These are phyloP conservation scores for Spilogale gracilis DNA, from an alignment of 2,113 vertebrate species.

Conservation along the genomic window DNA sequence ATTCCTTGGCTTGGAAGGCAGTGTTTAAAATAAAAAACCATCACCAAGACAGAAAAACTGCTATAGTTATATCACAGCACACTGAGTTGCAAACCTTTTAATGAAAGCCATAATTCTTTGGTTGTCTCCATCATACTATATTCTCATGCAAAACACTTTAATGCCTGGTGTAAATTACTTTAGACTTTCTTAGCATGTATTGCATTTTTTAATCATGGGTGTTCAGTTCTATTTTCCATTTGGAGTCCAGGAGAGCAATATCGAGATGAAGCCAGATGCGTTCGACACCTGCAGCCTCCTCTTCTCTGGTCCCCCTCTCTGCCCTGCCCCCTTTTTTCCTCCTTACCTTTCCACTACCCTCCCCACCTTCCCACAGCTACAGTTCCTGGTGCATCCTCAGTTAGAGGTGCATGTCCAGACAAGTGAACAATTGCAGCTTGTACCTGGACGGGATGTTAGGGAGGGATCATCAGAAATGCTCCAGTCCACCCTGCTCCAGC, in stretches of 20 bases:
- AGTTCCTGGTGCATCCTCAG: background rate
- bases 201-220: slow-evolving; percentile 89
- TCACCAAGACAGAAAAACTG: slow-evolving; percentile 89
- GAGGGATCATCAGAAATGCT: background rate
- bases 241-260: slow-evolving; percentile 49
- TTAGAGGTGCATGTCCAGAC: background rate
- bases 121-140: slow-evolving; percentile 88
- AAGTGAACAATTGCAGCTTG: background rate
- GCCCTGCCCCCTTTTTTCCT: background rate
- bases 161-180: slow-evolving; percentile 88
- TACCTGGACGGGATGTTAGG: background rate
- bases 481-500: background rate
- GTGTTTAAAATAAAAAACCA: slow-evolving; percentile 87
- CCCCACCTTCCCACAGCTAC: background rate
- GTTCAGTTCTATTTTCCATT: slow-evolving; percentile 76
- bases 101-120: slow-evolving; percentile 91
- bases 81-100: slow-evolving; percentile 90
- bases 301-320: background rate
- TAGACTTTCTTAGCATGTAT: slow-evolving; percentile 88
- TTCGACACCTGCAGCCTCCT: background rate
- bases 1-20: slow-evolving; percentile 84
- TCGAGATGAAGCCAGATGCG: slow-evolving; percentile 39
- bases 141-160: slow-evolving; percentile 91
- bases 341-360: background rate
- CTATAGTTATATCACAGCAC: slow-evolving; percentile 87